Conservation (phyloP, 2,113 vertebrate species). For the Trematomus loennbergii region DNA sequence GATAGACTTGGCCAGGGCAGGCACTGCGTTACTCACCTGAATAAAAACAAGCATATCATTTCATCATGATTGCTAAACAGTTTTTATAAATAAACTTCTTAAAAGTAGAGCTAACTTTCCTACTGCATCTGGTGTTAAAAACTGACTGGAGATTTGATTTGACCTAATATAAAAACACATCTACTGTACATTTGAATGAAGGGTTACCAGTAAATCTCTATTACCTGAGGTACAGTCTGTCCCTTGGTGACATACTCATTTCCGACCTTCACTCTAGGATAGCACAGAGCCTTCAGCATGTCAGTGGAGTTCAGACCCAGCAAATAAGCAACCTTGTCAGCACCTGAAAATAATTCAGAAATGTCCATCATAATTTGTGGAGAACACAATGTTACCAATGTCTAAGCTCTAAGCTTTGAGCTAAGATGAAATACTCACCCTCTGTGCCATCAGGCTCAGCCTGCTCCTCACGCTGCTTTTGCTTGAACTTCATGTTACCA, state of each 20-base stretch:
- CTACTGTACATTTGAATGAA: too few relatives aligned
- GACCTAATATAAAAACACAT: too few relatives aligned
- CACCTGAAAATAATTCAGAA: constrained; percentile 39
- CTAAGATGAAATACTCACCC: constrained; percentile 64
- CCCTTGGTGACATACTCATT: constrained; percentile 77
- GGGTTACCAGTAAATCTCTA: too few relatives aligned
- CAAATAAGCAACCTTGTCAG: constrained; percentile 75
- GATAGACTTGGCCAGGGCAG: constrained; percentile 77
- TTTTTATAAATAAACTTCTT: too few relatives aligned
- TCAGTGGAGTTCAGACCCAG: constrained; percentile 78
- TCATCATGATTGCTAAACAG: too few relatives aligned
- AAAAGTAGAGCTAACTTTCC: too few relatives aligned
- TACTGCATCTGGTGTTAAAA: too few relatives aligned
- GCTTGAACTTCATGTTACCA: constrained; percentile 77
- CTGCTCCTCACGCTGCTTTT: constrained; percentile 82
- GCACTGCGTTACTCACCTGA: constrained; percentile 70
- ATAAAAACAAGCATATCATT: too few relatives aligned
- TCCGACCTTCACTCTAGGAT: constrained; percentile 76
- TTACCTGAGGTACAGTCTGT: constrained; percentile 74
- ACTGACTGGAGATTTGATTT: too few relatives aligned
- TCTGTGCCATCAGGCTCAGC: constrained; percentile 78
- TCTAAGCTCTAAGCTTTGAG: not conserved
- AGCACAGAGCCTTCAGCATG: constrained; percentile 77
- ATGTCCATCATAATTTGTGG: too few relatives aligned
- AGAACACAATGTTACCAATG: not conserved